phyloP scores from a whole-genome alignment of 2,797 vertebrate genomes.

The Momotus momota region DNA sequence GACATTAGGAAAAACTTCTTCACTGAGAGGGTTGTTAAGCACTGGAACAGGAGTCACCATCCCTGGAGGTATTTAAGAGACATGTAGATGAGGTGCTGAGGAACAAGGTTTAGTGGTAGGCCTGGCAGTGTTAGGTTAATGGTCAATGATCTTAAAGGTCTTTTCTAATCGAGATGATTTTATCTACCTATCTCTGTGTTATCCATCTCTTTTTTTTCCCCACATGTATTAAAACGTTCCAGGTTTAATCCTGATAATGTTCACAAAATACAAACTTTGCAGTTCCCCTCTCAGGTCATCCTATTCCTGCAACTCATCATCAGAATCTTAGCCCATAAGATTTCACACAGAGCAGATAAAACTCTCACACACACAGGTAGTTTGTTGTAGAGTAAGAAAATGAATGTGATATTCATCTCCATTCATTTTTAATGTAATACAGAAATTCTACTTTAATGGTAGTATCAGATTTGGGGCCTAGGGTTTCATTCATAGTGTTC shows the following conservation, averaged over 20 bases:
- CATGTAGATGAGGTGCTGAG: too few species aligned
- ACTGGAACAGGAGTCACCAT: too few species aligned
- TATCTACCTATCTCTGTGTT: neutral
- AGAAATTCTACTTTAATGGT: neutral
- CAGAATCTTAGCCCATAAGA: neutral
- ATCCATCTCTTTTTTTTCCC: neutral
- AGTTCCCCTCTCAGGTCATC: accelerated
- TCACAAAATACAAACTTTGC: neutral
- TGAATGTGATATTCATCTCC: neutral
- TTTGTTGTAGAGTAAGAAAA: neutral
- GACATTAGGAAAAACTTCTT: too few species aligned
- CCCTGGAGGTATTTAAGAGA: too few species aligned
- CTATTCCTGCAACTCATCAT: neutral
- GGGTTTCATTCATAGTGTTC: neutral
- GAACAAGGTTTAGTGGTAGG: too few species aligned
- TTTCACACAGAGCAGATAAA: neutral
- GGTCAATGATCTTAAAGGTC: too few species aligned
- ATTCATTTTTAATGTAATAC: neutral
- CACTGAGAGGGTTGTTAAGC: too few species aligned
- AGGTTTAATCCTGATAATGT: neutral
- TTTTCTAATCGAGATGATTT: too few species aligned
- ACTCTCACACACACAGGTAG: neutral
- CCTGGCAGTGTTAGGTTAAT: too few species aligned
- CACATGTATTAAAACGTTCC: neutral
- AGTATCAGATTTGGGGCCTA: neutral